Evolutionary conservation across 2,797 vertebrate genomes (phyloP).

Genomic region (Agapornis canus): DNA sequence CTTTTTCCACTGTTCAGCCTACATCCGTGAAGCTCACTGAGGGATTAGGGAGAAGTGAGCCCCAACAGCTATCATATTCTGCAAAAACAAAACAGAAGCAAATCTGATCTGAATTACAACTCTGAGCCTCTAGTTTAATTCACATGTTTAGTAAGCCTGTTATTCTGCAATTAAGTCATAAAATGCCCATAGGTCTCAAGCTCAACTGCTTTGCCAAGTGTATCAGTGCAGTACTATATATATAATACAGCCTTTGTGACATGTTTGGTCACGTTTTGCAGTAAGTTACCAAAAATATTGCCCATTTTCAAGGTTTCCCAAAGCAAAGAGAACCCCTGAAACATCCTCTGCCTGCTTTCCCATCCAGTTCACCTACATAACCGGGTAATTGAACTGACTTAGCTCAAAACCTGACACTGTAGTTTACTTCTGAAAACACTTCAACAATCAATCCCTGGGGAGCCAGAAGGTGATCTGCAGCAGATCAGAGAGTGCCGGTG

Average conservation of each 20-base stretch:
- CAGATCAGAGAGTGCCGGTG: not conserved
- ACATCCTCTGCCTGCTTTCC: not conserved
- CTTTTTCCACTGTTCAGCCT: slow-evolving; percentile 1
- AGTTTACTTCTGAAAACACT: slow-evolving; percentile 10
- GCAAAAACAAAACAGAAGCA: not conserved
- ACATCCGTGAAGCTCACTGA: not conserved
- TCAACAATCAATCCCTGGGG: not conserved
- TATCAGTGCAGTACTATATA: not conserved
- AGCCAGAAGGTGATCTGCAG: not conserved
- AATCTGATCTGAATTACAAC: slow-evolving; percentile 42
- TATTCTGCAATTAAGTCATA: slow-evolving; percentile 29
- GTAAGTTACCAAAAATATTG: not conserved
- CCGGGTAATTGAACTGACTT: not conserved
- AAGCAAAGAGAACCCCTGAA: not conserved
- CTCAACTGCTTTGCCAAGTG: not conserved
- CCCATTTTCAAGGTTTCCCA: not conserved
- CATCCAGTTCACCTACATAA: not conserved
- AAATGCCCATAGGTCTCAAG: not conserved
- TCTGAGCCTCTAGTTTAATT: slow-evolving; percentile 9
- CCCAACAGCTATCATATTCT: not conserved
- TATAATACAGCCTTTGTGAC: not conserved
- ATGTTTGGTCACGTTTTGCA: not conserved
- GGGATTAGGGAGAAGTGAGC: not conserved
- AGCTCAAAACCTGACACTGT: not conserved
- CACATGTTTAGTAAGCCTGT: slow-evolving; percentile 5